These are phyloP conservation scores for Drosophila persimilis DNA, from an alignment of 1,140 invertebrate genomes.

Conservation along the genomic window DNA sequence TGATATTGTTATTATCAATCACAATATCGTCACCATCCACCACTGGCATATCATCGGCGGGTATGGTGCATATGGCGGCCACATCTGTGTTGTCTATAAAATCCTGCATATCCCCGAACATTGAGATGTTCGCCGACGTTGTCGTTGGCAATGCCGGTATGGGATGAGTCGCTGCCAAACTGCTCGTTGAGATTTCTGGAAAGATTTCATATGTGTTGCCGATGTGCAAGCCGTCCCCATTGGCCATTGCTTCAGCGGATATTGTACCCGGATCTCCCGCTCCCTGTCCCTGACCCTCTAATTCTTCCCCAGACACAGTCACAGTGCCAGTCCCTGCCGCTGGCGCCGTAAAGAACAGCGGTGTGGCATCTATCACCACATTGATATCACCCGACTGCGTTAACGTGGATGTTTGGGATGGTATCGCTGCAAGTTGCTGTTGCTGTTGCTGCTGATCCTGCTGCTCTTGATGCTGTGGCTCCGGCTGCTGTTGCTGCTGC, in stretches of 20 bases:
- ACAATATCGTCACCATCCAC: slow-evolving; percentile 73
- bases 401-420: slow-evolving; percentile 33
- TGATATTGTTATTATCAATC: slow-evolving; percentile 75
- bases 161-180: slow-evolving; percentile 12
- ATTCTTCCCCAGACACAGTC: background rate
- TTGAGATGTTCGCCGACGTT: slow-evolving; percentile 28
- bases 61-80: slow-evolving; percentile 69
- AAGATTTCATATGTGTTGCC: slow-evolving; percentile 39
- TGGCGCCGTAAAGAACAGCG: slow-evolving; percentile 53
- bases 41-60: slow-evolving; percentile 68
- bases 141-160: slow-evolving; percentile 7
- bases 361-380: slow-evolving; percentile 57
- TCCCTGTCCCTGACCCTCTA: background rate
- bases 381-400: slow-evolving; percentile 47
- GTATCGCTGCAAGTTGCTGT: slow-evolving; percentile 6
- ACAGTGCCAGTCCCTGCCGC: background rate
- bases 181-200: slow-evolving; percentile 26
- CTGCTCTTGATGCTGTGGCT: slow-evolving; percentile 6
- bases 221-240: background rate
- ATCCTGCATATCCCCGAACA: slow-evolving; percentile 71
- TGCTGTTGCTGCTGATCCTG: slow-evolving; percentile 18
- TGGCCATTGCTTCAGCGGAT: background rate
- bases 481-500: slow-evolving; percentile 20
- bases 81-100: slow-evolving; percentile 72
- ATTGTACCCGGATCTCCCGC: background rate